Evolutionary conservation across 2,113 vertebrate genomes (phyloP).

Genomic region (Anarhynchus alexandrinus): DNA sequence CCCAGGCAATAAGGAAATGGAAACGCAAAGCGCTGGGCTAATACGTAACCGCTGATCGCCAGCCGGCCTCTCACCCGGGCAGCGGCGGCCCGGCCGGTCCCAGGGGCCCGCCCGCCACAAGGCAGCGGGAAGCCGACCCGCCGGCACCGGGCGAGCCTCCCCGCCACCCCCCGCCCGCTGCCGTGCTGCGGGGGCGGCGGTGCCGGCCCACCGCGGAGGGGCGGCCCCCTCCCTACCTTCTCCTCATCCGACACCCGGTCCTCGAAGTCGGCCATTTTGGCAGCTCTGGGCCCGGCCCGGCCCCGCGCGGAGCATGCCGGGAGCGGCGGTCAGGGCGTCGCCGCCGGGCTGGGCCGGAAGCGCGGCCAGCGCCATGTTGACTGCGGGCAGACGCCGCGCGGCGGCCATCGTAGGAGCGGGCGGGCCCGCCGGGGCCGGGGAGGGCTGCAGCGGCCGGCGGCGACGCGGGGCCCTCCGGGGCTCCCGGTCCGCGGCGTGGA

Average conservation of each 20-base stretch:
- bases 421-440: too few species aligned
- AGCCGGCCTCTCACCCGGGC: background rate
- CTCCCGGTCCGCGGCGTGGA: too few species aligned
- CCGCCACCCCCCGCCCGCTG: background rate
- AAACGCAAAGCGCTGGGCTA: too few species aligned
- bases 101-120: background rate
- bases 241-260: slow-evolving; percentile 88
- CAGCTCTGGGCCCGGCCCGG: slow-evolving; percentile 66
- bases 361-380: background rate
- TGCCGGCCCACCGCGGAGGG: fast-evolving
- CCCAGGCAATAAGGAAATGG: background rate
- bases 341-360: background rate
- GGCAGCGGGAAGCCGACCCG: background rate
- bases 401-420: background rate
- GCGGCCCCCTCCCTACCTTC: slow-evolving; percentile 77
- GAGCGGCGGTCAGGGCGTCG: background rate
- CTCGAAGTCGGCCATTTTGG: slow-evolving; percentile 91
- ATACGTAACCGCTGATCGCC: too few species aligned
- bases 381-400: background rate
- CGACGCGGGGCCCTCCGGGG: too few species aligned
- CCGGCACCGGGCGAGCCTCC: background rate
- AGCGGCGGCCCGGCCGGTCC: background rate
- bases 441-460: background rate
- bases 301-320: slow-evolving; percentile 65
- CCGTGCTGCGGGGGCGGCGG: too few species aligned